These are phyloP conservation scores for Tillus elongatus DNA, from an alignment of 2,888 invertebrate species.

Conservation along the genomic window DNA sequence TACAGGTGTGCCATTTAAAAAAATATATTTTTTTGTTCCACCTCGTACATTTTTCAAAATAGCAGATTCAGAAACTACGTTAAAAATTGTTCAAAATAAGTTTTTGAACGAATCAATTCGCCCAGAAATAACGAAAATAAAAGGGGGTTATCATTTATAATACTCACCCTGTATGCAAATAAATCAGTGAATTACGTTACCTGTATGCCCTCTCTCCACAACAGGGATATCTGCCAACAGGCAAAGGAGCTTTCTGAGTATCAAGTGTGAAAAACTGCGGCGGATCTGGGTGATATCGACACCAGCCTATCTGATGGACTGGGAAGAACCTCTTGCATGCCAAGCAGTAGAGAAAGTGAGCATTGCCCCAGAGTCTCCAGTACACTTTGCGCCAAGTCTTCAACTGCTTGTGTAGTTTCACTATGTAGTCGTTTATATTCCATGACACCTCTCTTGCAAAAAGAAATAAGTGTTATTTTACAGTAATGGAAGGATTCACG, in stretches of 20 bases:
- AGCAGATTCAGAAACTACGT: no score
- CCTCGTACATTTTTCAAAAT: no score
- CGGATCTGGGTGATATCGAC: conserved; percentile 68
- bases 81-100: no score
- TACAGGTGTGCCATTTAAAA: no score
- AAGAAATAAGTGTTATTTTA: background rate
- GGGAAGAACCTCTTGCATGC: conserved; percentile 71
- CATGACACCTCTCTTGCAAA: conserved; percentile 60
- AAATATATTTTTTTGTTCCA: no score
- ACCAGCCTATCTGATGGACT: conserved; percentile 70
- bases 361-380: conserved; percentile 89
- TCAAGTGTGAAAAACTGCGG: conserved; percentile 69
- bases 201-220: conserved; percentile 77
- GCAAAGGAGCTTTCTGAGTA: conserved; percentile 52
- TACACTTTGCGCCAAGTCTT: conserved; percentile 74
- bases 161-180: no score
- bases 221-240: conserved; percentile 68
- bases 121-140: no score
- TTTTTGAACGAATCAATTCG: no score
- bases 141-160: no score
- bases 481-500: no score
- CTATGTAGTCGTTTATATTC: conserved; percentile 73
- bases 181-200: no score
- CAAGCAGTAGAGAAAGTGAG: conserved; percentile 77
- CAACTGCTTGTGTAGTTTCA: conserved; percentile 64